Evolutionary conservation across 2,797 vertebrate genomes (phyloP), one percentile per base, ranked within the genome.

Genomic region (Amphiprion clarkii): DNA sequence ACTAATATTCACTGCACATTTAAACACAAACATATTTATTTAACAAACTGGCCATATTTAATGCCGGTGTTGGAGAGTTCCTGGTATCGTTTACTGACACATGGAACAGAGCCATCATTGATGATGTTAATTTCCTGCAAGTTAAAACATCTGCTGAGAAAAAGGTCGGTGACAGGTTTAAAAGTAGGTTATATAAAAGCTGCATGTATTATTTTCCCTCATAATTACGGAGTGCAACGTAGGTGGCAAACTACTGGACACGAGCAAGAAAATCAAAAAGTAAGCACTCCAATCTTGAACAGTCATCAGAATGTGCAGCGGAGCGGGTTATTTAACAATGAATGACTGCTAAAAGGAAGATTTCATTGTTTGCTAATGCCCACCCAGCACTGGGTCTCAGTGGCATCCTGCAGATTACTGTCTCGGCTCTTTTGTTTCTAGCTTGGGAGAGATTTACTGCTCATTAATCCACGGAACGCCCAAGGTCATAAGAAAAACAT

Each of bases 401-500:
- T 69, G 68, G 63, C 67, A 67, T 87, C 69, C 79, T 33, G 52
- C 71, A 85, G 84, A 91, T 90, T 89, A 87, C 8, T 79, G 75
- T 66, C 71, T 74, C 4, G 51, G 59, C 79, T 82, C 84, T 74
- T 86, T 79, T 88, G 57, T 84, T 52, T 76, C 60, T 59, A 73
- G 70, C 71, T 81, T 80, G 54, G 2, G 39, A 62, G 71, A 88
- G 86, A 92, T 89, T 89, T 87, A 78, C 74, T 54, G n/a, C 33
- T 70, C 10, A n/a, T 72, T 91, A 88, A 93, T 88, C 90, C 81
- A 64, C 4, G 16, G 55, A 76, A 61, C 58, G 42, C 74, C 74
- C 83, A 88, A 85, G 84, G 85, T 90, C 76, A 52, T 33, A 36
- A 52, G 62, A 72, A 79, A 72, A 79, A 58, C 21, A 31, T 66